Evolutionary conservation across 2,113 vertebrate genomes (phyloP).

Genomic region (Anolis sagrei): DNA sequence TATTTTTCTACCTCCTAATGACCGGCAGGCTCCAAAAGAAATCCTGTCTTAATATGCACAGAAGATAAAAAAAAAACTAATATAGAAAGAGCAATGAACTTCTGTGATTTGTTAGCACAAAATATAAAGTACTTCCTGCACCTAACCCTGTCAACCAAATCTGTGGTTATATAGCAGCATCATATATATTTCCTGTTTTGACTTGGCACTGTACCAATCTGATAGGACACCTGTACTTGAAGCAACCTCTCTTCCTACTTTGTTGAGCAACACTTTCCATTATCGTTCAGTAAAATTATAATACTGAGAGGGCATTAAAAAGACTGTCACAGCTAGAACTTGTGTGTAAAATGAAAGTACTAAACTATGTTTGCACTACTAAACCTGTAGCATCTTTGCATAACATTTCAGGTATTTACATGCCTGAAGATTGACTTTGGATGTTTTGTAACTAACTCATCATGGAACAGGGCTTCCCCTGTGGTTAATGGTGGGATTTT

Average conservation of each 20-base stretch:
- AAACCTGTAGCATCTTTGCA: no score
- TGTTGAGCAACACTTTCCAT: not conserved
- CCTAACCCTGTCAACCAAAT: not conserved
- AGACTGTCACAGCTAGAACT: not conserved
- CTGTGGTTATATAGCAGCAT: not conserved
- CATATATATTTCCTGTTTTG: constrained; percentile 4
- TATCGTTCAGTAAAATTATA: not conserved
- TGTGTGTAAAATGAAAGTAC: not conserved
- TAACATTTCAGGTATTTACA: no score
- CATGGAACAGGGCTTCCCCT: no score
- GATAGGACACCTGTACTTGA: not conserved
- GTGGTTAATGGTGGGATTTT: no score
- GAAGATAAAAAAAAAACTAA: not conserved
- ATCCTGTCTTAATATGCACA: no score
- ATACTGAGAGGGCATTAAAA: not conserved
- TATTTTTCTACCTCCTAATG: no score
- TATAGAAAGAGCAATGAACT: not conserved
- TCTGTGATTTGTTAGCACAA: not conserved
- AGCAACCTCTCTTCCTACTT: not conserved
- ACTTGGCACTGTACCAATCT: not conserved
- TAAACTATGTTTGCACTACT: not conserved
- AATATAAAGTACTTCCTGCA: not conserved
- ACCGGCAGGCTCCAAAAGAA: no score
- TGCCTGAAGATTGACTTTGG: no score
- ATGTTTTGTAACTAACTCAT: no score